Percentiles rank a stretch among this genome's conserved stretches.
These are phyloP conservation scores for Romanomermis culicivorax DNA, from an alignment of 2,888 invertebrate genomes.

Conservation along the genomic window DNA sequence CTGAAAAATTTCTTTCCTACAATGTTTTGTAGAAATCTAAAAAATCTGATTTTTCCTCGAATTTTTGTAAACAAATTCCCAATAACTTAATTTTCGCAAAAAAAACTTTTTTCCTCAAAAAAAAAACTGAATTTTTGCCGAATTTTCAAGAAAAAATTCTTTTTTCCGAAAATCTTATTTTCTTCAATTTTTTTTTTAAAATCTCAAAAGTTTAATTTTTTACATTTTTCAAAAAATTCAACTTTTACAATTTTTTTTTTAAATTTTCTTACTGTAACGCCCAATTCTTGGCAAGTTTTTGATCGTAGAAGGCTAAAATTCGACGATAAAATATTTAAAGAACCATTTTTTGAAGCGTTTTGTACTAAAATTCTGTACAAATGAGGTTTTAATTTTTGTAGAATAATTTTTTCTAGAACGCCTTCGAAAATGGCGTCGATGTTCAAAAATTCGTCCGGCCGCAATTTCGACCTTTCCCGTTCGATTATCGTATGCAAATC, in stretches of 20 bases:
- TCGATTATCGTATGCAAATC: conserved; percentile 76
- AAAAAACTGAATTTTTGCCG: too few relatives aligned
- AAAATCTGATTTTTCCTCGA: too few relatives aligned
- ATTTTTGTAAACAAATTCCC: too few relatives aligned
- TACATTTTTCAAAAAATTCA: not conserved
- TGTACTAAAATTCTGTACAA: conserved; percentile 28
- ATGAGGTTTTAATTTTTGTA: conserved; percentile 34
- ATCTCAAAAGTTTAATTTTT: too few relatives aligned
- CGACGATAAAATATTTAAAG: conserved; percentile 30
- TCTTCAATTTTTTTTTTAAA: too few relatives aligned
- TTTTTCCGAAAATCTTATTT: too few relatives aligned
- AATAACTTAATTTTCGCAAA: too few relatives aligned
- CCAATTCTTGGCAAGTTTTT: conserved; percentile 33
- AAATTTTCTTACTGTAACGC: conserved; percentile 28
- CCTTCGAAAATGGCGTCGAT: conserved; percentile 81
- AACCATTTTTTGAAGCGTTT: conserved; percentile 28
- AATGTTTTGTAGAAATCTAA: too few relatives aligned
- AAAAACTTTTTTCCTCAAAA: too few relatives aligned
- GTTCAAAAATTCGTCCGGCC: conserved; percentile 71
- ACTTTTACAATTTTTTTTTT: not conserved
- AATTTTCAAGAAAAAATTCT: too few relatives aligned
- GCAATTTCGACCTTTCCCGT: conserved; percentile 56
- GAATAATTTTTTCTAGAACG: conserved; percentile 73
- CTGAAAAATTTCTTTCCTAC: too few relatives aligned
- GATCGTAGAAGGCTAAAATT: conserved; percentile 33